Evolutionary conservation across 2,888 invertebrate genomes (phyloP), one percentile per base, ranked within the genome.

Genomic region (Ochropacha duplaris): DNA sequence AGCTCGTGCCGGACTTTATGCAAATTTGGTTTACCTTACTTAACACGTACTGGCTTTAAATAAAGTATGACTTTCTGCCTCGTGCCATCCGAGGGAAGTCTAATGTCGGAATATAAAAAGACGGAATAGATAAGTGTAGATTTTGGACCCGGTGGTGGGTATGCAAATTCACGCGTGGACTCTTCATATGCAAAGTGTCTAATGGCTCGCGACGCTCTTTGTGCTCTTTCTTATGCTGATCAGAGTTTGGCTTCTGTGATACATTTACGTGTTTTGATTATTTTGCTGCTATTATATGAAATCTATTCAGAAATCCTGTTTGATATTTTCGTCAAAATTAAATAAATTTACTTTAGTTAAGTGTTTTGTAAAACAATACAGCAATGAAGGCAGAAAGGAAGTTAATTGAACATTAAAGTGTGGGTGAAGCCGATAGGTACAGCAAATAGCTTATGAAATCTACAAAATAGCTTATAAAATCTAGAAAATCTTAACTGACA

Each of bases 1-100:
- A 84, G 88, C 91, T 88, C 90, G 92, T 88, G 92, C 86, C 79
- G 84, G 88, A 89, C 88, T 85, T 81, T 89, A 92, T 92, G 92
- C 85, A 88, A 92, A 92, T 90, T 74, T 62, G 58, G 69, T 76
- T 73, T 77, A 82, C 84, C 83, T 84, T 79, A 78, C 78, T 80
- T 82, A 84, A 78, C 87, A 79, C 83, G 83, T 86, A 77, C 74
- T 74, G 78, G 71, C 74, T 83, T 84, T 80, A 82, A 83, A 82
- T 81, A 79, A 73, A 77, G 73, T 81, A 82, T 83, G 80, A 76
- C 52, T 73, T 74, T 72, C 72, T 72, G 75, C 61, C 87, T 83
- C 86, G 87, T 87, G 89, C 84, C 81, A 66, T 71, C 58, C 58
- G 62, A 79, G 78, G 78, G 79, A 83, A 78, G 79, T 84, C 81